Percentiles rank a stretch among this genome's conserved stretches.
These are phyloP conservation scores for Lytechinus pictus DNA, from an alignment of 35 echinoderm and acorn worm species.

Conservation along the genomic window DNA sequence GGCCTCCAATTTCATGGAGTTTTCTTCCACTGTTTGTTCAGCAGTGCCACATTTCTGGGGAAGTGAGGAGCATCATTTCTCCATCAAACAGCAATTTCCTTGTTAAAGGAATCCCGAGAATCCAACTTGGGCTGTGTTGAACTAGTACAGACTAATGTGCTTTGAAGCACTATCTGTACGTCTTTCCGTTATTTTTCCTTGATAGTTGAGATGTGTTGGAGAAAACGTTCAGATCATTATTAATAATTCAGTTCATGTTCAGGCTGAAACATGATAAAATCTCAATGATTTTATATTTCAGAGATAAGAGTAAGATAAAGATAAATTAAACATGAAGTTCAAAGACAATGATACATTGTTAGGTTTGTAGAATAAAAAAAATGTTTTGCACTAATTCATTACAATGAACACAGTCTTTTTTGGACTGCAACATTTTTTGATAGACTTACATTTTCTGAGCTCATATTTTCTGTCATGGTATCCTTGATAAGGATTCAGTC, in stretches of 20 bases:
- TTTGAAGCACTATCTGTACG: neutral
- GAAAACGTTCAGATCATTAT: too few species aligned
- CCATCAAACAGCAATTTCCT: conserved; percentile 2
- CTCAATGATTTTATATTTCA: too few species aligned
- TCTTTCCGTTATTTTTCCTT: neutral
- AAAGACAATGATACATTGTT: neutral
- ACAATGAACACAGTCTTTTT: neutral
- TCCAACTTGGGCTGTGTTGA: neutral
- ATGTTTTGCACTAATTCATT: neutral
- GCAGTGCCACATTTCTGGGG: neutral
- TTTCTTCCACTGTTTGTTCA: neutral
- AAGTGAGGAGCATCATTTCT: neutral
- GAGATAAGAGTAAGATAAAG: too few species aligned
- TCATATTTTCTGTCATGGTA: neutral
- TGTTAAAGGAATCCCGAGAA: neutral
- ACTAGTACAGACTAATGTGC: neutral
- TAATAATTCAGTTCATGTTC: too few species aligned
- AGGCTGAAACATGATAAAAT: too few species aligned
- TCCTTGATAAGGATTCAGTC: neutral
- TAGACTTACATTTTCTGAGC: neutral
- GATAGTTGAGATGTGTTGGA: too few species aligned
- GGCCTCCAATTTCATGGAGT: conserved; percentile 9
- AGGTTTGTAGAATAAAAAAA: neutral
- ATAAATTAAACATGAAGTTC: neutral
- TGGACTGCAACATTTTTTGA: neutral